Percentiles rank a stretch among this genome's conserved stretches.
These are phyloP conservation scores for Pachycephala philippinensis DNA, from an alignment of 2,113 vertebrate species.

Conservation along the genomic window DNA sequence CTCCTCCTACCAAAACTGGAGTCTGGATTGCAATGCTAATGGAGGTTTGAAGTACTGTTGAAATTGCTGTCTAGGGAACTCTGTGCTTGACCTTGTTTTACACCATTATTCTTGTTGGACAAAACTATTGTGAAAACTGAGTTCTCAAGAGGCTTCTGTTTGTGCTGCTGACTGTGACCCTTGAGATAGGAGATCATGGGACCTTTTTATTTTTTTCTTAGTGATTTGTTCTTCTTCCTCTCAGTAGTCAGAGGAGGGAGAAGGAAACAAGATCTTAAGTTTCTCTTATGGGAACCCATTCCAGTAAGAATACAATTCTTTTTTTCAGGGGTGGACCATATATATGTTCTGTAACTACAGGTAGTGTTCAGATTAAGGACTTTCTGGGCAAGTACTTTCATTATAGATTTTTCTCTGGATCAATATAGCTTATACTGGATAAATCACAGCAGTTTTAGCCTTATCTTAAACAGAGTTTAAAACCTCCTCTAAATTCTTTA, in stretches of 20 bases:
- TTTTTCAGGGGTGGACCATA: background rate
- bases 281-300: background rate
- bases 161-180: background rate
- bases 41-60: background rate
- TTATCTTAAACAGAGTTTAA: background rate
- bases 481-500: background rate
- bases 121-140: background rate
- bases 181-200: background rate
- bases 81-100: slow-evolving; percentile 3
- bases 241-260: background rate
- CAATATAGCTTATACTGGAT: background rate
- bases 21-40: background rate
- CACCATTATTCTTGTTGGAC: background rate
- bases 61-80: background rate
- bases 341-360: background rate
- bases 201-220: background rate
- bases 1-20: background rate
- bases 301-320: background rate
- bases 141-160: slow-evolving; percentile 10
- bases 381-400: background rate
- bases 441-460: background rate
- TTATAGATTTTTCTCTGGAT: background rate
- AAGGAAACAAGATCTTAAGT: background rate
- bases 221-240: background rate
- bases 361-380: background rate